A percentile compares a stretch with the other conserved stretches of the same genome.
phyloP scores from a whole-genome alignment of 64 coral and sea anemone genomes.

The Montipora capricornis region DNA sequence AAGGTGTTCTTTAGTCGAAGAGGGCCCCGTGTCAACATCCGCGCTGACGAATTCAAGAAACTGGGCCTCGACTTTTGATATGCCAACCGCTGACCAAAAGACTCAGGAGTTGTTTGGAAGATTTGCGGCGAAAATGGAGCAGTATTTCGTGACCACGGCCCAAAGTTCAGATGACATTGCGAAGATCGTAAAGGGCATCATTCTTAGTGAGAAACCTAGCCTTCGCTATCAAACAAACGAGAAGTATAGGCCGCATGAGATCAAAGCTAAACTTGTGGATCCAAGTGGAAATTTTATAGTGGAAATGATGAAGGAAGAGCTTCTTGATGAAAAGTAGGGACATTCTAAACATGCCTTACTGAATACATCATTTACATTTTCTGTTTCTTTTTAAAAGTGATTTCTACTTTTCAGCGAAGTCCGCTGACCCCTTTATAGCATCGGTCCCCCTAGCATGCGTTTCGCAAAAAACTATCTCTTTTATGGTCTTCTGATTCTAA shows the following conservation, averaged over 20 bases:
- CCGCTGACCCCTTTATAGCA: no score
- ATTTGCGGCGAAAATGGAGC: background rate
- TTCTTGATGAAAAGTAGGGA: background rate
- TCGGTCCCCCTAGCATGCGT: no score
- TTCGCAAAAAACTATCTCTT: no score
- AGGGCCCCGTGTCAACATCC: conserved; percentile 57
- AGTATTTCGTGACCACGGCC: conserved; percentile 11
- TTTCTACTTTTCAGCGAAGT: no score
- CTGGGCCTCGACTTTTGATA: conserved; percentile 37
- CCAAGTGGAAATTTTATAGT: conserved; percentile 59
- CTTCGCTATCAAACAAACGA: conserved; percentile 78
- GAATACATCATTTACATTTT: no score
- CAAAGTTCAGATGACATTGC: conserved; percentile 74
- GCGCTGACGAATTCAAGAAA: background rate
- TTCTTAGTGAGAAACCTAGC: conserved; percentile 61
- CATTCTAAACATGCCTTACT: no score
- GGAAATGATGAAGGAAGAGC: conserved; percentile 4
- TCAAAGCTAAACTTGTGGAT: conserved; percentile 68
- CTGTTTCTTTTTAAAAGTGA: background rate
- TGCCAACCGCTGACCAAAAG: conserved; percentile 70
- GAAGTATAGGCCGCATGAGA: conserved; percentile 45
- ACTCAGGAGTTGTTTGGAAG: conserved; percentile 58
- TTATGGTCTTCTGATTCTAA: no score
- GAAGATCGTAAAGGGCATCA: conserved; percentile 53
- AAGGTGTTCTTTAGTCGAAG: conserved; percentile 69